Percentiles rank a stretch among this genome's conserved stretches.
Evolutionary conservation across 2,797 vertebrate species (phyloP).

Genomic region (Calcarius lapponicus): DNA sequence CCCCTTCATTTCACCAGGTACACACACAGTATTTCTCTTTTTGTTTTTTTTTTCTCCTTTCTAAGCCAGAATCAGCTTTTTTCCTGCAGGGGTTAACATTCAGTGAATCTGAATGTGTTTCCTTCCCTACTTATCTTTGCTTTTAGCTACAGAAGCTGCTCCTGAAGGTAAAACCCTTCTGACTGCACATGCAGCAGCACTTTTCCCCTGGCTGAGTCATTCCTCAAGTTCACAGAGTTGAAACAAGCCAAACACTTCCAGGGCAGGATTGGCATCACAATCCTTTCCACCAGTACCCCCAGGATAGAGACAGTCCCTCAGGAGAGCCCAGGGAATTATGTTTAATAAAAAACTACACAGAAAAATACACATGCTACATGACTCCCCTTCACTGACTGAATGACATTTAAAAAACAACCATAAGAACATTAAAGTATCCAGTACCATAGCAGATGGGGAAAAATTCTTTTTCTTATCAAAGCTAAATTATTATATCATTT

Average conservation of each 20-base stretch:
- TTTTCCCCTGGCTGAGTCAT: constrained; percentile 29
- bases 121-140: not conserved
- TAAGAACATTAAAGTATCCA: constrained; percentile 21
- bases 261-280: not conserved
- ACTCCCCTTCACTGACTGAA: not conserved
- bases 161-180: not conserved
- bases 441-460: not conserved
- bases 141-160: not conserved
- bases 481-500: not conserved
- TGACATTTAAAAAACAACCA: not conserved
- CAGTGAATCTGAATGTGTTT: not conserved
- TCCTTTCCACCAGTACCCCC: not conserved
- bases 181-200: not conserved
- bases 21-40: not conserved
- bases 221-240: not conserved
- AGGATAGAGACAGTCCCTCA: not conserved
- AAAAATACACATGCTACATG: not conserved
- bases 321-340: not conserved
- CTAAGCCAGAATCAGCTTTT: not conserved
- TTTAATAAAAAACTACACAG: not conserved
- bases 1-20: not conserved
- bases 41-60: not conserved
- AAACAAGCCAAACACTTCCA: not conserved
- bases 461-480: not conserved
- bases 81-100: not conserved